Evolutionary conservation across 2,888 invertebrate species (phyloP).

Genomic region (Pristionchus arcanus): DNA sequence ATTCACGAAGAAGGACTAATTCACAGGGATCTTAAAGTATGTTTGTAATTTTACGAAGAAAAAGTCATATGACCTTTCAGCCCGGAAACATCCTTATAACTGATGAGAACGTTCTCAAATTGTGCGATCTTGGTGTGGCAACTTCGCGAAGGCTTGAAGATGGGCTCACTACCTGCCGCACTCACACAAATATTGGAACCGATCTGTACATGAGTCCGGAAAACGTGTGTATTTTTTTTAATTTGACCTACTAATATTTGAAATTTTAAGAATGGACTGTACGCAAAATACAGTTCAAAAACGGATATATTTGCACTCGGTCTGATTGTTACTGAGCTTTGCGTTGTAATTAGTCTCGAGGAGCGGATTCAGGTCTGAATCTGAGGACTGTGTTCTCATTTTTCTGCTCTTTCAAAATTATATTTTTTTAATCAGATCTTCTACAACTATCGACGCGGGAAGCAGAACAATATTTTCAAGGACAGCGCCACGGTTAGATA

Average conservation of each 20-base stretch:
- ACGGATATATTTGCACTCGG: background rate
- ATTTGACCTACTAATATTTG: background rate
- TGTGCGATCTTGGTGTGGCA: background rate
- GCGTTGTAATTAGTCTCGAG: background rate
- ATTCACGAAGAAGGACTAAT: background rate
- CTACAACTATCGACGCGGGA: background rate
- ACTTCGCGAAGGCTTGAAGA: background rate
- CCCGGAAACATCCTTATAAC: background rate
- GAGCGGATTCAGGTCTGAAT: background rate
- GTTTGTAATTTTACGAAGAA: too few species aligned
- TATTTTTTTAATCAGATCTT: background rate
- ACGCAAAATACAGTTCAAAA: background rate
- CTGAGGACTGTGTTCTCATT: background rate
- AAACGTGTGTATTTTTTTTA: background rate
- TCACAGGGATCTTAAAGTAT: background rate
- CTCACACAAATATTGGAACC: background rate
- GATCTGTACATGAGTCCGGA: background rate
- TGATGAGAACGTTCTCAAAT: background rate
- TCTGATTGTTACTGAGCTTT: background rate
- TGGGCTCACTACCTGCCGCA: background rate
- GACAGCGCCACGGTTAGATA: background rate
- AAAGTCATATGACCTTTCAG: too few species aligned
- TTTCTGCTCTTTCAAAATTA: background rate
- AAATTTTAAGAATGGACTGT: background rate
- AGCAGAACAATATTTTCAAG: background rate